A percentile compares a stretch with the other conserved stretches of the same genome.
phyloP scores from a whole-genome alignment of 2,797 vertebrate genomes.

The Gymnothorax javanicus region DNA sequence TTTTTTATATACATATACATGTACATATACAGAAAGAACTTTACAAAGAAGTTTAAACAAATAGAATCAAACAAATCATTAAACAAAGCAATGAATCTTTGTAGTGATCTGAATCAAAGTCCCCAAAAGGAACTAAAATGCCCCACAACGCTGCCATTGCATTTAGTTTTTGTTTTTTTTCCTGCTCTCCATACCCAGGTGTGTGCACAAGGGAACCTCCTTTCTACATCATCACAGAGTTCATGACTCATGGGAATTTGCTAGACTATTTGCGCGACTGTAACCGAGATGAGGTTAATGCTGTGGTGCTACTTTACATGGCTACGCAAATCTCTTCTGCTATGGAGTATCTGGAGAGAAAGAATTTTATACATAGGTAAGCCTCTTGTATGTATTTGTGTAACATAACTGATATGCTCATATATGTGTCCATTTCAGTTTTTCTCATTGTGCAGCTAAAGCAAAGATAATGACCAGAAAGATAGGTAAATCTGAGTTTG shows the following conservation, averaged over 20 bases:
- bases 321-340: conserved; percentile 98
- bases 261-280: conserved; percentile 95
- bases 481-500: background rate
- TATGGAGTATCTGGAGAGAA: conserved; percentile 99
- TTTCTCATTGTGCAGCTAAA: background rate
- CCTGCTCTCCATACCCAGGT: conserved; percentile 63
- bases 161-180: background rate
- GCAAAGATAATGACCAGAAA: background rate
- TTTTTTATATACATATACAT: too few species aligned
- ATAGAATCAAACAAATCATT: background rate
- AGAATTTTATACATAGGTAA: conserved; percentile 98
- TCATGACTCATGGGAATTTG: conserved; percentile 97
- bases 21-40: too few species aligned
- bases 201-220: conserved; percentile 96
- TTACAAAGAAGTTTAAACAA: background rate
- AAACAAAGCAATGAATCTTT: too few species aligned
- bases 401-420: background rate
- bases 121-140: background rate
- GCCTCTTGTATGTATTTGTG: background rate
- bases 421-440: too few species aligned
- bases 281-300: conserved; percentile 92
- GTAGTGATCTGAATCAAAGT: too few species aligned
- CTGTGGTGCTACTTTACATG: conserved; percentile 97
- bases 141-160: background rate
- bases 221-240: conserved; percentile 98